Evolutionary conservation across 2,797 vertebrate genomes (phyloP).

Genomic region (Myotis daubentonii): DNA sequence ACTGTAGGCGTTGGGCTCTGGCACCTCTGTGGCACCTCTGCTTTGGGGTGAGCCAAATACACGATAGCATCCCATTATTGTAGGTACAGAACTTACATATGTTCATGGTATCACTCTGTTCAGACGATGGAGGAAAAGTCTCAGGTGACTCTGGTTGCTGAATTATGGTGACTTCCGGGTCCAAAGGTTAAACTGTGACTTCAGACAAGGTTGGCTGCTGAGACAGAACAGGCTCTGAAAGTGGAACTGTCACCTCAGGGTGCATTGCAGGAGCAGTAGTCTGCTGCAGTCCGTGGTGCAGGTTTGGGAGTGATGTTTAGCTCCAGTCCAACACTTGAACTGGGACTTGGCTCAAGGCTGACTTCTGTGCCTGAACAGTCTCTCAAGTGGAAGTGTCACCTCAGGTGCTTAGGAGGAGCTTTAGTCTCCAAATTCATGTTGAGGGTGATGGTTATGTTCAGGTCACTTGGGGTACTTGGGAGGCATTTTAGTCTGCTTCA

Average conservation of each 20-base stretch:
- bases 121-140: not conserved
- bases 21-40: not conserved
- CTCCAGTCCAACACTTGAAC: not conserved
- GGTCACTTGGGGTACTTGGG: not conserved
- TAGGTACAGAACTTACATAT: not conserved
- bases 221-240: not conserved
- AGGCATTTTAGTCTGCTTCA: not conserved
- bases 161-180: not conserved
- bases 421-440: not conserved
- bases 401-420: not conserved
- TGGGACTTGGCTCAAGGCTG: not conserved
- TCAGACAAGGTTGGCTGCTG: not conserved
- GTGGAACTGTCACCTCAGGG: not conserved
- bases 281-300: not conserved
- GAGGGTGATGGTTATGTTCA: not conserved
- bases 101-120: not conserved
- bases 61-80: not conserved
- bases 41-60: no score
- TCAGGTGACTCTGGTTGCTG: not conserved
- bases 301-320: not conserved
- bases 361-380: not conserved
- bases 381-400: not conserved
- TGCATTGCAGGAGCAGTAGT: not conserved
- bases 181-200: not conserved
- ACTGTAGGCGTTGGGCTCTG: not conserved